Evolutionary conservation across 2,797 vertebrate species (phyloP), one percentile per base, ranked within the genome.

Genomic region (Moxostoma hubbsi): DNA sequence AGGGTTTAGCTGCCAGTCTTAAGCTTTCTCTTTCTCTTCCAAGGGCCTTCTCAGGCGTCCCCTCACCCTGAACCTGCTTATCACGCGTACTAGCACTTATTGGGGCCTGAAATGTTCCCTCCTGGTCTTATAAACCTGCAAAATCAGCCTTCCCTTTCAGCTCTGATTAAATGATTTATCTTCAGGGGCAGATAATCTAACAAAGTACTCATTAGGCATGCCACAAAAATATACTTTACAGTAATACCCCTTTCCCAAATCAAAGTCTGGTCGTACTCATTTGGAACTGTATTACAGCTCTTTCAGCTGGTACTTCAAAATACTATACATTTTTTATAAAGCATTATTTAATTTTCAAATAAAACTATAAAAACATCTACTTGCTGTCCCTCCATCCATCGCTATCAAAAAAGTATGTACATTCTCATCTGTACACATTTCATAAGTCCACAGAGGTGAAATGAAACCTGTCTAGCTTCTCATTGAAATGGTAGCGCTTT

Each of bases 1-100:
- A 85, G 82, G 86, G 80, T 87, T 91, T 93, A 93, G 92, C 92
- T 93, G 93, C 92, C 92, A 91, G 85, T 89, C 90, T 88, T 85
- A 81, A 85, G 85, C 83, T 49, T 86, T 86, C 82, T 89, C 85
- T 85, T 85, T 82, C 80, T 75, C 82, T 79, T 89, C 54, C 86
- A 65, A 81, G 82, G 84, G 84, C 71, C 55, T 72, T 65, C 46
- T 45, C 65, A 69, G 69, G 72, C 62, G 49, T 65, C 81, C 77
- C 81, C 75, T 77, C 72, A 67, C 75, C 81, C 86, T 82, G 70
- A 81, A 57, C 81, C 73, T 75, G 53, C 46, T 68, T 79, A 58
- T 68, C 73, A 81, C 73, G 81, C 24, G 83, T 81, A 82, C 65
- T 80, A 47, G 45, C 81, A 57, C 73, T 70, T 45, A 70, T 12